phyloP scores from a whole-genome alignment of 2,113 vertebrate species.

The Athene noctua region DNA sequence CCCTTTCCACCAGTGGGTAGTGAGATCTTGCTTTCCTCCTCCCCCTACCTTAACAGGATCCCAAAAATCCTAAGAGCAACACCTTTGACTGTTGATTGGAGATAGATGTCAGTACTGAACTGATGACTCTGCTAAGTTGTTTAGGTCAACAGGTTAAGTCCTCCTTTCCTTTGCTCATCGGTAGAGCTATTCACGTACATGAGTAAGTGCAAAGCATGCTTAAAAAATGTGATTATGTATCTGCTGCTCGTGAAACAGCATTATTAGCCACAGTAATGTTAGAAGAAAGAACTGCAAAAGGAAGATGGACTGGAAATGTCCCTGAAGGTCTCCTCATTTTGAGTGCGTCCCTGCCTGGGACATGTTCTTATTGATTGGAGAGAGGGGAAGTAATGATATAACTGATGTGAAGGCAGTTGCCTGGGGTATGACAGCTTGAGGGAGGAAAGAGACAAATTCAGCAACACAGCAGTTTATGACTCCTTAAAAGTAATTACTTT shows the following conservation, averaged over 20 bases:
- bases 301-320: neutral
- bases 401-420: neutral
- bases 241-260: neutral
- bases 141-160: neutral
- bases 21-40: neutral
- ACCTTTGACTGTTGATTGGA: neutral
- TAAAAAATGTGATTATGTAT: neutral
- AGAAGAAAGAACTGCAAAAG: neutral
- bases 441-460: slow-evolving; percentile 30
- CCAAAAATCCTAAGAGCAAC: neutral
- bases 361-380: neutral
- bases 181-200: neutral
- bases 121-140: neutral
- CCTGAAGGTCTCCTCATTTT: neutral
- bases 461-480: slow-evolving; percentile 3
- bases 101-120: neutral
- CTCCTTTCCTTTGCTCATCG: neutral
- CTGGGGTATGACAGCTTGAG: slow-evolving; percentile 9
- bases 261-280: neutral
- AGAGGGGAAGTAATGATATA: neutral
- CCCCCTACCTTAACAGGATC: neutral
- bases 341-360: neutral
- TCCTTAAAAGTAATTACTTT: slow-evolving; percentile 34
- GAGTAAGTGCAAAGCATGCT: neutral
- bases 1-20: neutral